Evolutionary conservation across 2,113 vertebrate species (phyloP).

Genomic region (Hydropotes inermis): DNA sequence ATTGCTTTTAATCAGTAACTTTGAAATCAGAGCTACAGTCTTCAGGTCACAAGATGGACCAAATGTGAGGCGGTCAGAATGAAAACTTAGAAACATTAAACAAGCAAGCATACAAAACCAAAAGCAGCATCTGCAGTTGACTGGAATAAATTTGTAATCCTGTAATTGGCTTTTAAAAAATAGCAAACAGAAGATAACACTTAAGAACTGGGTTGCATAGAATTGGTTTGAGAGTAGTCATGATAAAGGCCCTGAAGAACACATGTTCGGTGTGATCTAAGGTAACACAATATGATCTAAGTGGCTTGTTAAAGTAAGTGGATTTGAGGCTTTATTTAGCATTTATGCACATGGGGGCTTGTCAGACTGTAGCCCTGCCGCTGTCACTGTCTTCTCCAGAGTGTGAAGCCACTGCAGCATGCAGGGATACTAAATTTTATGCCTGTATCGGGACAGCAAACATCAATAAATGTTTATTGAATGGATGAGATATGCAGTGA

Average conservation of each 20-base stretch:
- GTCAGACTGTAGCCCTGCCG: background rate
- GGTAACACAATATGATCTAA: background rate
- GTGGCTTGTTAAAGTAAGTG: background rate
- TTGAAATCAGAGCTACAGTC: slow-evolving; percentile 24
- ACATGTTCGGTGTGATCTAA: background rate
- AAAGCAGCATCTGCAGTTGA: background rate
- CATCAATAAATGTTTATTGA: background rate
- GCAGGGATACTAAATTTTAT: background rate
- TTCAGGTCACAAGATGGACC: background rate
- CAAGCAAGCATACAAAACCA: background rate
- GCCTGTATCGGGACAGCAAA: background rate
- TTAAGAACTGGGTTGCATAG: background rate
- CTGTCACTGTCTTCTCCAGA: background rate
- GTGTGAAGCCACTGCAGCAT: background rate
- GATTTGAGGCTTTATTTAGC: background rate
- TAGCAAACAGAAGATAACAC: background rate
- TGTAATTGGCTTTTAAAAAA: slow-evolving; percentile 10
- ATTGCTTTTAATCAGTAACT: slow-evolving; percentile 26
- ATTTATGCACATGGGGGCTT: background rate
- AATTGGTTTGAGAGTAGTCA: background rate
- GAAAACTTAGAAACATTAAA: background rate
- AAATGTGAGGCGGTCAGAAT: background rate
- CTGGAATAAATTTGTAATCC: background rate
- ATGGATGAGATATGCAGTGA: background rate
- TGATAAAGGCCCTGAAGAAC: background rate